Conservation (phyloP, 2,113 vertebrate species). For the Nipponia nippon region DNA sequence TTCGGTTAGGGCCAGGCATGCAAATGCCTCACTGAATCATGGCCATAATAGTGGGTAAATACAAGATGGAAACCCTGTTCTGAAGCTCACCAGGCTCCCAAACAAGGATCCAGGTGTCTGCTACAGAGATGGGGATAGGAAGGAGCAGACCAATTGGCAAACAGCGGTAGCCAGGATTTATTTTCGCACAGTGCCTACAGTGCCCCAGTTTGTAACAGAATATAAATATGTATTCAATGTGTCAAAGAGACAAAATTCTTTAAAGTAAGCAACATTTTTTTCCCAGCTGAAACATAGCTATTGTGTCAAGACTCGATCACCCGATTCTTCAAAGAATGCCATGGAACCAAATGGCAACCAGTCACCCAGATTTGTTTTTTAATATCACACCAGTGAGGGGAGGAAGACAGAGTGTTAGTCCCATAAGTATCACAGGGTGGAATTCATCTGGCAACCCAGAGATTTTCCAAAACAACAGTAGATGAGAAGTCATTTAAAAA, state of each 20-base stretch:
- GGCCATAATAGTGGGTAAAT: neutral
- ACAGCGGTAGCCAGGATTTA: rapidly evolving
- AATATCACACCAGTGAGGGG: neutral
- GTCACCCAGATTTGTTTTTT: neutral
- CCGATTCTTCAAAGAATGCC: neutral
- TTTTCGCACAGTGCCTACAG: neutral
- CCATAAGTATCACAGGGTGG: neutral
- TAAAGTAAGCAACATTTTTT: neutral
- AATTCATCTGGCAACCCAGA: neutral
- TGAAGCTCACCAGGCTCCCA: neutral
- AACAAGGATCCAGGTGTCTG: neutral
- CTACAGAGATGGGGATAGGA: neutral
- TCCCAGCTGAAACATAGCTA: neutral
- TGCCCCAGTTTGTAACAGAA: neutral
- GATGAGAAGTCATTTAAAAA: neutral
- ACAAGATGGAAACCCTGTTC: neutral
- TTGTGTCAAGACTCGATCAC: neutral
- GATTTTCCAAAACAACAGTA: neutral
- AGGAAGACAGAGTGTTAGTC: neutral
- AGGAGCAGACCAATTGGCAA: neutral
- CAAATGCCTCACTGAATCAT: rapidly evolving
- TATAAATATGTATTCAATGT: neutral
- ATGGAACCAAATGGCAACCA: neutral
- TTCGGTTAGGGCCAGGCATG: neutral
- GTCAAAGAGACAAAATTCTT: neutral